Conservation (phyloP, 2,888 invertebrate species). For the Rotaria socialis region DNA sequence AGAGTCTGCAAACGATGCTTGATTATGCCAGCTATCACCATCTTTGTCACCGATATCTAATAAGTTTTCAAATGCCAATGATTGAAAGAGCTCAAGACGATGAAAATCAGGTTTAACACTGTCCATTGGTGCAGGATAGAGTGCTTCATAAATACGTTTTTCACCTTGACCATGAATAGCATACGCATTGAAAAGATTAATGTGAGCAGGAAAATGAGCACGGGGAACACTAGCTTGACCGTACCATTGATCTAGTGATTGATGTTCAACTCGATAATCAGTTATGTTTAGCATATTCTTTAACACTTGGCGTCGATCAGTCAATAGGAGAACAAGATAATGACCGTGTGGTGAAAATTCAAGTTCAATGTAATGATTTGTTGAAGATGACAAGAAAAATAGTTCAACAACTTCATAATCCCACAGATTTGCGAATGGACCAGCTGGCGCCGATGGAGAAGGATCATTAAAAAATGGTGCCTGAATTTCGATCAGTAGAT, state of each 20-base stretch:
- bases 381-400: constrained; percentile 58
- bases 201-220: constrained; percentile 60
- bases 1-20: too few relatives aligned
- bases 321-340: constrained; percentile 59
- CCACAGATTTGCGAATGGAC: constrained; percentile 58
- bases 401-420: constrained; percentile 62
- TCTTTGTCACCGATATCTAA: neutral
- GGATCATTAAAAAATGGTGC: constrained; percentile 60
- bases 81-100: constrained; percentile 59
- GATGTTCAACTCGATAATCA: neutral
- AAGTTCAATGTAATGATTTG: constrained; percentile 61
- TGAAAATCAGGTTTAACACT: constrained; percentile 61
- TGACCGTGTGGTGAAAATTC: constrained; percentile 62
- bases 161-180: constrained; percentile 61
- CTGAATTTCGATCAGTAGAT: constrained; percentile 49
- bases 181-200: constrained; percentile 62
- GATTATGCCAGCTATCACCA: neutral
- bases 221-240: constrained; percentile 60
- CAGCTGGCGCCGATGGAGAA: constrained; percentile 52
- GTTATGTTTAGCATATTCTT: constrained; percentile 49
- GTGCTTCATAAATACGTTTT: constrained; percentile 60
- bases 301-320: constrained; percentile 59
- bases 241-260: constrained; percentile 52
- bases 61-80: constrained; percentile 50
- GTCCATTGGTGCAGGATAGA: constrained; percentile 60